Conservation (phyloP, 2,888 invertebrate species). For the Spicauda simplicius region DNA sequence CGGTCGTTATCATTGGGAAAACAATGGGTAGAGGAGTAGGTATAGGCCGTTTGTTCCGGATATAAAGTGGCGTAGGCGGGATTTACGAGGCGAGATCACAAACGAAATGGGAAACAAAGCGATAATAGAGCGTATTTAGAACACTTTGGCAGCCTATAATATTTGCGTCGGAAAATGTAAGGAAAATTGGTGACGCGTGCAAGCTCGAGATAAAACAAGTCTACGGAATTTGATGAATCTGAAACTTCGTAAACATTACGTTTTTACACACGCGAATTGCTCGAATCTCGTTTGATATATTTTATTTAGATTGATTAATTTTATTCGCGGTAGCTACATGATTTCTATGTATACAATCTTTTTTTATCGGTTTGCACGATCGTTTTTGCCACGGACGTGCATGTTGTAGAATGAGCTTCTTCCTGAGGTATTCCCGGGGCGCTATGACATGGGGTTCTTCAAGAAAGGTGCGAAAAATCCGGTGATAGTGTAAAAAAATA, state of each 20-base stretch:
- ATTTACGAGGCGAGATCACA: conserved; percentile 38
- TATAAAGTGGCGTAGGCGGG: conserved; percentile 57
- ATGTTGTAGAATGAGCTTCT: too few relatives aligned
- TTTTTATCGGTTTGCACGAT: too few relatives aligned
- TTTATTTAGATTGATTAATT: conserved; percentile 3
- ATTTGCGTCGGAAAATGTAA: conserved; percentile 22
- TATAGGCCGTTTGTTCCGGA: conserved; percentile 57
- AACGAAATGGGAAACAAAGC: conserved; percentile 20
- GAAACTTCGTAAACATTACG: conserved; percentile 19
- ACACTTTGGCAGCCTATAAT: conserved; percentile 30
- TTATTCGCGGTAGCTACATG: neutral
- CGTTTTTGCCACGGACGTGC: too few relatives aligned
- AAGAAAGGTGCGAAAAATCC: too few relatives aligned
- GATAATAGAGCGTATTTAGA: conserved; percentile 12
- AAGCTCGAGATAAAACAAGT: conserved; percentile 18
- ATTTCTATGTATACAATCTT: too few relatives aligned
- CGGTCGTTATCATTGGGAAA: conserved; percentile 75
- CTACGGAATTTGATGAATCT: conserved; percentile 23
- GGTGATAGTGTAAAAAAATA: too few relatives aligned
- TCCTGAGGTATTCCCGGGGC: too few relatives aligned
- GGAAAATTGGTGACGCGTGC: conserved; percentile 35
- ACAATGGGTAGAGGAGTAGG: conserved; percentile 67
- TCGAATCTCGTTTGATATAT: conserved; percentile 1
- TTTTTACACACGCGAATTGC: neutral
- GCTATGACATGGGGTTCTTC: too few relatives aligned